Evolutionary conservation across 2,113 vertebrate species (phyloP), one percentile per base, ranked within the genome.

Genomic region (Chamaetylas fuelleborni): DNA sequence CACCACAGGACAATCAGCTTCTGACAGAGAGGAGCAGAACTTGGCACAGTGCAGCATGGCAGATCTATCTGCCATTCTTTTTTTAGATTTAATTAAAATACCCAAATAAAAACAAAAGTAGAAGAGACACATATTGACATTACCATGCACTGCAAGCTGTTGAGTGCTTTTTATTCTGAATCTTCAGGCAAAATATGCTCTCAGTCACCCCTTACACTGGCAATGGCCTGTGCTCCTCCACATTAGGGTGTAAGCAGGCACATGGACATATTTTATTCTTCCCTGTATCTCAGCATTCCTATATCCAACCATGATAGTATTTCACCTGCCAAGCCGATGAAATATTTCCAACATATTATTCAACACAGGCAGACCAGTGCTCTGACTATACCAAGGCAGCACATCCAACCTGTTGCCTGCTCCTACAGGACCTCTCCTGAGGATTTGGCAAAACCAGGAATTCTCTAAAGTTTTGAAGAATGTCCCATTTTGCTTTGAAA

Each of bases 391-490:
- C 6, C 2, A 2, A 48, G 61, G 14, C 34, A 33, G 28, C 54
- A 72, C 45, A 62, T 5, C 40, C 40, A 60, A 33, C 15, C 40
- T 3, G 3, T 48, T 64, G 60, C 24, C n/a, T 0, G 0, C 45
- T 60, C 60, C 40, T 26, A 9, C 19, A 34, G 29, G 43, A 50
- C 29, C 4, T 12, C 60, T 50, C 45, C 8, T 0, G 12, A 89
- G 33, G 19, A 54, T 47, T 3, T 58, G 17, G 34, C 53, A 77
- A 69, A 76, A 81, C 4, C 38, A 43, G 22, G 19, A 29, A 53
- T 62, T 80, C 78, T 19, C 14, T 16, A 4, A 62, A 66, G 42
- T 71, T 57, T 6, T 56, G 57, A 70, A 81, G 31, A 76, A 48
- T 57, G 28, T 67, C 18, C 12, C 31, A 36, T 57, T 64, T 67